A percentile compares a stretch with the other conserved stretches of the same genome.
Evolutionary conservation across 2,797 vertebrate genomes (phyloP).

Genomic region (Champsocephalus gunnari): DNA sequence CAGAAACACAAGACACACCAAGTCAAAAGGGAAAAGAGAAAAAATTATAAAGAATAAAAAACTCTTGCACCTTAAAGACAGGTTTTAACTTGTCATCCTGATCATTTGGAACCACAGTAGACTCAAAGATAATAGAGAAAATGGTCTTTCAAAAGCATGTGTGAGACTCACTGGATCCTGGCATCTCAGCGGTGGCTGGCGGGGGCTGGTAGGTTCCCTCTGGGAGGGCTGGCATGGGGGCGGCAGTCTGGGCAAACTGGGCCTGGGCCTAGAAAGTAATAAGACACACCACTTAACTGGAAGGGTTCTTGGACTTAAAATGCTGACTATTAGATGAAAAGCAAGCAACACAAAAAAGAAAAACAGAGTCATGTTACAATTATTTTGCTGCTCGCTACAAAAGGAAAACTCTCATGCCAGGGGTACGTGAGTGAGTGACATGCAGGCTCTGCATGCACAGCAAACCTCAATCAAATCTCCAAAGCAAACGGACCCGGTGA

Average conservation of each 20-base stretch:
- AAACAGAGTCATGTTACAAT: no score
- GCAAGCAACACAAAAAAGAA: background rate
- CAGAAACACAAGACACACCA: slow-evolving; percentile 20
- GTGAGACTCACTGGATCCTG: slow-evolving; percentile 78
- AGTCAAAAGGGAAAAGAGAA: background rate
- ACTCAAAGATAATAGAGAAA: background rate
- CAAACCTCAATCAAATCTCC: no score
- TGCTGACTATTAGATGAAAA: slow-evolving; percentile 6
- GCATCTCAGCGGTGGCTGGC: slow-evolving; percentile 60
- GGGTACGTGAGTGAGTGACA: no score
- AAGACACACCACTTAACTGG: slow-evolving; percentile 15
- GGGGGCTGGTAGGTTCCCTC: slow-evolving; percentile 78
- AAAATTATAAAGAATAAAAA: background rate
- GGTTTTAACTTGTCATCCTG: background rate
- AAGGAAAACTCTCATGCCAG: no score
- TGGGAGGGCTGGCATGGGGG: slow-evolving; percentile 80
- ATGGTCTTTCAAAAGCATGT: background rate
- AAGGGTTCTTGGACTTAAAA: background rate
- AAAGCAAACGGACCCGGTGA: no score
- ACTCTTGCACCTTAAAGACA: background rate
- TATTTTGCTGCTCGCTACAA: no score
- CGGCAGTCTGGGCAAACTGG: slow-evolving; percentile 78
- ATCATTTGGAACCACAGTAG: background rate
- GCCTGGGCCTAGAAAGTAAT: slow-evolving; percentile 81
- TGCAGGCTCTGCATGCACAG: no score